Percentiles rank a stretch among this genome's conserved stretches.
phyloP scores from a whole-genome alignment of 2,113 vertebrate genomes.

The Dipodomys spectabilis region DNA sequence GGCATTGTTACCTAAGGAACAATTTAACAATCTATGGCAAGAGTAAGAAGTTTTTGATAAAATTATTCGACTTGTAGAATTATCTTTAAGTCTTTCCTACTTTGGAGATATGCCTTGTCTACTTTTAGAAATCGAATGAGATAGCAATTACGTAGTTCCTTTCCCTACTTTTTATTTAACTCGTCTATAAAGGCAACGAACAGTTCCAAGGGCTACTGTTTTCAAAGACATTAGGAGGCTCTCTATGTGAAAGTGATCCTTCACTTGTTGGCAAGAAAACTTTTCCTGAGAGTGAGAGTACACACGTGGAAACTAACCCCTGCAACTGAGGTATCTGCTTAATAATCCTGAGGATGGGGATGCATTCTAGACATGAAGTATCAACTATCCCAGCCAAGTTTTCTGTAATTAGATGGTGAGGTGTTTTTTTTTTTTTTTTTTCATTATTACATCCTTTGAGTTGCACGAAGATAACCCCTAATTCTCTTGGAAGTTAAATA shows the following conservation, averaged over 20 bases:
- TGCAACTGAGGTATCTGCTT: background rate
- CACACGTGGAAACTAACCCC: background rate
- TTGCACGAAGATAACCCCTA: background rate
- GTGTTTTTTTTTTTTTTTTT: background rate
- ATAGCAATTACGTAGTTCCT: background rate
- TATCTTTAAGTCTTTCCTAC: background rate
- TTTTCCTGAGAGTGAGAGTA: background rate
- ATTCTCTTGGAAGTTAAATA: conserved; percentile 30
- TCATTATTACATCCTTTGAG: background rate
- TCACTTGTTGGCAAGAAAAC: background rate
- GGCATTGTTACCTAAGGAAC: background rate
- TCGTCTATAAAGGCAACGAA: background rate
- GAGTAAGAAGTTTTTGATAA: background rate
- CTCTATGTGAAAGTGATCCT: background rate
- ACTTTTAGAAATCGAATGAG: background rate
- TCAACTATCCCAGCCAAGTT: background rate
- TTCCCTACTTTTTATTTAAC: background rate
- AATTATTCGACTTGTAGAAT: background rate
- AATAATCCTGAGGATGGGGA: background rate
- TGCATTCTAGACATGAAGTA: background rate
- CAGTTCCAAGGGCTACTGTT: background rate
- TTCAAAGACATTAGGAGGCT: background rate
- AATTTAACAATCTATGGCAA: background rate
- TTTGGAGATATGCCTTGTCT: background rate
- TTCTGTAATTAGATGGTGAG: background rate